Evolutionary conservation across 2,888 invertebrate genomes (phyloP).

Genomic region (Pasiphila rectangulata): DNA sequence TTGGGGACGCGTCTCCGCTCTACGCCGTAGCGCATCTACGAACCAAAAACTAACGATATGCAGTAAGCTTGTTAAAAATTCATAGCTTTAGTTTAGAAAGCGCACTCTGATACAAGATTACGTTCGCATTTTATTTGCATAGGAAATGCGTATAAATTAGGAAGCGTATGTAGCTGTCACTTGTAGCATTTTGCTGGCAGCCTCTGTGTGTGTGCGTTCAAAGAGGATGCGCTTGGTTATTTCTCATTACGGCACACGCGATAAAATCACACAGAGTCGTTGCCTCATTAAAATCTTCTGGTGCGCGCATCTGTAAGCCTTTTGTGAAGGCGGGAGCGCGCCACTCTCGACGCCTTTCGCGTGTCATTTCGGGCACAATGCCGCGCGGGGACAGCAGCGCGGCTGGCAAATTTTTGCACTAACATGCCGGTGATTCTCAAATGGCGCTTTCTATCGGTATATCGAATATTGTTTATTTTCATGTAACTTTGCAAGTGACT

Average conservation of each 20-base stretch:
- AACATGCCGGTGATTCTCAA: conserved; percentile 43
- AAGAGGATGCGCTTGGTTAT: conserved; percentile 79
- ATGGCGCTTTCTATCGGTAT: conserved; percentile 61
- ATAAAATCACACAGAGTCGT: conserved; percentile 80
- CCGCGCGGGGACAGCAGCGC: conserved; percentile 54
- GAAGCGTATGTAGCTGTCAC: conserved; percentile 43
- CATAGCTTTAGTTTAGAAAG: conserved; percentile 35
- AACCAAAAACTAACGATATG: conserved; percentile 28
- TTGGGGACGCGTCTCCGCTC: conserved; percentile 21
- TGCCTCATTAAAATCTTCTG: conserved; percentile 82
- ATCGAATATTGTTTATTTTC: conserved; percentile 5
- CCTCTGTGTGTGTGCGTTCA: conserved; percentile 63
- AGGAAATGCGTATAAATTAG: conserved; percentile 39
- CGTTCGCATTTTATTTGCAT: conserved; percentile 33
- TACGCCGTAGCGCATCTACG: conserved; percentile 26
- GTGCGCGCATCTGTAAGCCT: conserved; percentile 79
- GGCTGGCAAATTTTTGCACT: conserved; percentile 66
- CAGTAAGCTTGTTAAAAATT: conserved; percentile 34
- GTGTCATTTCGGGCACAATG: conserved; percentile 79
- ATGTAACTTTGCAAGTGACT: too few relatives aligned
- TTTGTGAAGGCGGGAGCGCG: conserved; percentile 72
- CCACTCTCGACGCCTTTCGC: conserved; percentile 77
- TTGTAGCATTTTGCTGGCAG: conserved; percentile 61
- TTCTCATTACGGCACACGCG: conserved; percentile 78
- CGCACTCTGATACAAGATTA: conserved; percentile 29